These are phyloP conservation scores for Vulpes vulpes DNA, from an alignment of 2,113 vertebrate genomes.

Conservation along the genomic window DNA sequence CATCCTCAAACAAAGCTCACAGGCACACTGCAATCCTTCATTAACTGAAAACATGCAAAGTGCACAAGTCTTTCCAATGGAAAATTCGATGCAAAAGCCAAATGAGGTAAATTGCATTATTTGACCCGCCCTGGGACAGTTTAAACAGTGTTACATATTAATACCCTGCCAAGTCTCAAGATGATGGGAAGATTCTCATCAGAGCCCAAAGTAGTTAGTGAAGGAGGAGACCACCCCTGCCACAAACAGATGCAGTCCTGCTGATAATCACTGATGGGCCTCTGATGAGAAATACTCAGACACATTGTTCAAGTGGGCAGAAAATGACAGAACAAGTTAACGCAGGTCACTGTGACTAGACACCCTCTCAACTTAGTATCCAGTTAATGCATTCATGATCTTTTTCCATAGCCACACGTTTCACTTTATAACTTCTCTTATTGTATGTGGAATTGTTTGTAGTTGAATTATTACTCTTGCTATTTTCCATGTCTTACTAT, in stretches of 20 bases:
- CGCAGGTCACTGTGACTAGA: neutral
- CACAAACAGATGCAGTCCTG: neutral
- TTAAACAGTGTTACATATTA: constrained; percentile 61
- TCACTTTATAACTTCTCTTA: neutral
- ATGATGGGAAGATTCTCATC: constrained; percentile 52
- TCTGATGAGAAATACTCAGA: neutral
- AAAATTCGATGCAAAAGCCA: constrained; percentile 69
- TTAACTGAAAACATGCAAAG: constrained; percentile 62
- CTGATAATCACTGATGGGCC: neutral
- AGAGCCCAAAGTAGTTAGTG: neutral
- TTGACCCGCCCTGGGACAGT: constrained; percentile 55
- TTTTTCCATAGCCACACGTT: neutral
- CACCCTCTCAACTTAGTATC: neutral
- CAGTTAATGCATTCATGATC: neutral
- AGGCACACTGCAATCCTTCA: constrained; percentile 48
- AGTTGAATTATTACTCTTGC: neutral
- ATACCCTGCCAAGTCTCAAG: constrained; percentile 19
- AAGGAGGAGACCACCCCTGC: neutral
- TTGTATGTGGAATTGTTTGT: neutral
- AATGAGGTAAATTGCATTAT: constrained; percentile 66
- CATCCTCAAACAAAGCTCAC: constrained; percentile 64
- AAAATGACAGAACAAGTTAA: neutral
- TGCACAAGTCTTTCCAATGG: constrained; percentile 43
- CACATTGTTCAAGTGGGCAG: neutral
- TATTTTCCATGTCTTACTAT: neutral